Percentiles rank a stretch among this genome's conserved stretches.
These are phyloP conservation scores for Odontamblyopus lacepedii DNA, from an alignment of 2,797 vertebrate species.

Conservation along the genomic window DNA sequence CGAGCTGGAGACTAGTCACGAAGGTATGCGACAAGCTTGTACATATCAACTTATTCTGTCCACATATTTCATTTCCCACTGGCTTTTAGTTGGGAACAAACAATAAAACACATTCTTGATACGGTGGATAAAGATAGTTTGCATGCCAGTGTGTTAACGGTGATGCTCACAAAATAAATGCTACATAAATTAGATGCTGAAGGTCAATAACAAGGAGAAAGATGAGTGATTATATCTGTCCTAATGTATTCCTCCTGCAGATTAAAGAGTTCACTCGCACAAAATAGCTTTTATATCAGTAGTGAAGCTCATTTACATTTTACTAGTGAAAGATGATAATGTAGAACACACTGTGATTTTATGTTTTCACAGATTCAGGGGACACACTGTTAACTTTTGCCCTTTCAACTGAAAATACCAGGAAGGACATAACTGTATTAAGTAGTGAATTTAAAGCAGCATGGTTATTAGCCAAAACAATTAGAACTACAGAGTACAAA, in stretches of 20 bases:
- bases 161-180: conserved; percentile 15
- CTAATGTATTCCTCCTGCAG: conserved; percentile 29
- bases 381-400: background rate
- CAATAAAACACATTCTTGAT: background rate
- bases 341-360: background rate
- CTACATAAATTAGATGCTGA: conserved; percentile 14
- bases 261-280: conserved; percentile 25
- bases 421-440: background rate
- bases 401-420: background rate
- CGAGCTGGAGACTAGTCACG: conserved; percentile 84
- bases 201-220: conserved; percentile 16
- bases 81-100: conserved; percentile 18
- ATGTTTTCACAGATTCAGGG: background rate
- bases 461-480: background rate
- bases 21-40: conserved; percentile 64
- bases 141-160: background rate
- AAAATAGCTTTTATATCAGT: conserved; percentile 37
- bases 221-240: conserved; percentile 23
- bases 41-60: conserved; percentile 1
- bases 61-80: conserved; percentile 6
- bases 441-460: background rate
- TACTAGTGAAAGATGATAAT: conserved; percentile 10
- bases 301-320: conserved; percentile 22
- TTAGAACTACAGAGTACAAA: no score
- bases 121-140: conserved; percentile 5